phyloP scores from a whole-genome alignment of 2,888 invertebrate genomes.

The Yponomeuta plumbellus region DNA sequence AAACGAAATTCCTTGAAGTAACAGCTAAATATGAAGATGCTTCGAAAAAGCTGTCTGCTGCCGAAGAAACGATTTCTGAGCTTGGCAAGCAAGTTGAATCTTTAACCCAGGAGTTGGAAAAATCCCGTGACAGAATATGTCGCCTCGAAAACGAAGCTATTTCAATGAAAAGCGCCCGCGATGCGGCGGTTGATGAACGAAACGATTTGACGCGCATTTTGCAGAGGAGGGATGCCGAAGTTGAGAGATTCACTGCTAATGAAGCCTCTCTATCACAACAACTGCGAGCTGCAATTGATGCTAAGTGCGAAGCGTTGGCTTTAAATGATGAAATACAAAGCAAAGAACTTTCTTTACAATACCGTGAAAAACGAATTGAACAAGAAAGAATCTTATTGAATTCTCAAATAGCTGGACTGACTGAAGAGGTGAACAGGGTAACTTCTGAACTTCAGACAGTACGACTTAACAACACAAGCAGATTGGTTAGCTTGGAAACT shows the following conservation, averaged over 20 bases:
- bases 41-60: conserved; percentile 77
- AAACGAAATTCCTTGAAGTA: conserved; percentile 73
- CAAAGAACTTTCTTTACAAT: conserved; percentile 85
- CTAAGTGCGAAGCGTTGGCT: conserved; percentile 89
- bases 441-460: conserved; percentile 86
- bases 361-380: conserved; percentile 89
- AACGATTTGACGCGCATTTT: conserved; percentile 83
- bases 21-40: conserved; percentile 80
- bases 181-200: conserved; percentile 83
- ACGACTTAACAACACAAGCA: conserved; percentile 80
- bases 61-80: conserved; percentile 79
- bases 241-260: conserved; percentile 83
- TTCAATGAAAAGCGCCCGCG: conserved; percentile 81
- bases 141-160: conserved; percentile 80
- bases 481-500: conserved; percentile 82
- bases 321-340: conserved; percentile 88
- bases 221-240: conserved; percentile 83
- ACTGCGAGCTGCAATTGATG: conserved; percentile 83
- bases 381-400: conserved; percentile 86
- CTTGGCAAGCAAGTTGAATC: conserved; percentile 79
- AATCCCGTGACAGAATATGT: conserved; percentile 78
- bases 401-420: conserved; percentile 86
- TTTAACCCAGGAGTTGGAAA: conserved; percentile 79
- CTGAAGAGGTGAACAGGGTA: conserved; percentile 86
- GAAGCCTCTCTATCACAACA: conserved; percentile 83